These are phyloP conservation scores for Bugulina stolonifera DNA, from an alignment of 2,888 invertebrate genomes.

Conservation along the genomic window DNA sequence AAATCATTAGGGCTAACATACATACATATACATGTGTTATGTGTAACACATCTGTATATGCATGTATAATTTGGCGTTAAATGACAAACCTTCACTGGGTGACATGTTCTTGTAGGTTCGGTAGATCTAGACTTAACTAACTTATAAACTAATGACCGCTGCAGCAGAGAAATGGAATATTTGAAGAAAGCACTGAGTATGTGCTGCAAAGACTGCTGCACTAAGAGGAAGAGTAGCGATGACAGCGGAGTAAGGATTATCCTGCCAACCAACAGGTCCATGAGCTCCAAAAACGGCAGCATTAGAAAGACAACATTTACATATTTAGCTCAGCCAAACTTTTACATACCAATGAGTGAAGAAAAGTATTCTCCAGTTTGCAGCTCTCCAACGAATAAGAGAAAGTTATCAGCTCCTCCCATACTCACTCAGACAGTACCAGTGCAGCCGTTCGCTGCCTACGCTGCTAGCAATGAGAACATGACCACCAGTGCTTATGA, in stretches of 20 bases:
- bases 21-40: too few species aligned
- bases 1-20: too few species aligned
- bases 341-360: conserved; percentile 11
- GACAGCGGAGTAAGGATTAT: neutral
- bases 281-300: neutral
- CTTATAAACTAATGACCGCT: too few species aligned
- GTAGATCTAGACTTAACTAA: too few species aligned
- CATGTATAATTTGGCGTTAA: too few species aligned
- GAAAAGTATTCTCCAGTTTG: neutral
- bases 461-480: neutral
- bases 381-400: neutral
- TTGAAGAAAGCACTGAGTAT: neutral
- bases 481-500: neutral
- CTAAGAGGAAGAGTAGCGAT: neutral
- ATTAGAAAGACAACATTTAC: neutral
- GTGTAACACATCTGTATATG: too few species aligned
- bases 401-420: conserved; percentile 17
- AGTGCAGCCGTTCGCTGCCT: conserved; percentile 5
- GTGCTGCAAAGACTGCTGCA: conserved; percentile 18
- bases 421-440: neutral
- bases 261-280: neutral
- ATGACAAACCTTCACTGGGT: too few species aligned
- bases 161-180: conserved; percentile 12
- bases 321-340: conserved; percentile 20
- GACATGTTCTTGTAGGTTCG: too few species aligned